A percentile compares a stretch with the other conserved stretches of the same genome.
These are phyloP conservation scores for Bambusicola thoracicus DNA, from an alignment of 2,113 vertebrate species.

Conservation along the genomic window DNA sequence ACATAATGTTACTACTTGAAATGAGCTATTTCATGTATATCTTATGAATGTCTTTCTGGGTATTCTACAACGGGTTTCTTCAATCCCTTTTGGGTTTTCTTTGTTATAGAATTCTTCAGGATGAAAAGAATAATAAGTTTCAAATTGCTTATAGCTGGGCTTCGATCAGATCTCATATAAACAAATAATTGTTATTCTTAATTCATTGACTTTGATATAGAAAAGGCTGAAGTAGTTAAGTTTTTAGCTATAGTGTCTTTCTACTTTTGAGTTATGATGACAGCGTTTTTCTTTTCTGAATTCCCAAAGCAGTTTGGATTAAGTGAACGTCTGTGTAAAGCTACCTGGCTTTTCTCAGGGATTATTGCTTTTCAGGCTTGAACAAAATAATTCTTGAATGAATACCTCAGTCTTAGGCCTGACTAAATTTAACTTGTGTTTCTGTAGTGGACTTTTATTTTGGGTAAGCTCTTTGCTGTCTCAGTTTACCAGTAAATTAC, in stretches of 20 bases:
- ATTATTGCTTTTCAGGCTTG: neutral
- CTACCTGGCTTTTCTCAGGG: neutral
- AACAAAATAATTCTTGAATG: neutral
- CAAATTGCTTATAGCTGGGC: neutral
- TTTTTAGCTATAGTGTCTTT: neutral
- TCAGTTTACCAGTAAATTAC: neutral
- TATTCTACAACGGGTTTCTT: neutral
- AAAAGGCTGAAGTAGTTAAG: neutral
- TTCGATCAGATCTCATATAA: neutral
- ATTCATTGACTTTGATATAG: neutral
- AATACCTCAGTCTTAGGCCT: neutral
- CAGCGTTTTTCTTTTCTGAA: neutral
- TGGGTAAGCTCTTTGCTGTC: neutral
- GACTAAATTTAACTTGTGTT: neutral
- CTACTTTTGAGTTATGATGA: neutral
- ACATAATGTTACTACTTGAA: neutral
- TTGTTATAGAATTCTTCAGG: neutral
- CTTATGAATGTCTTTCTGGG: neutral
- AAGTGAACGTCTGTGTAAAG: neutral
- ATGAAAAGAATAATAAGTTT: constrained; percentile 1
- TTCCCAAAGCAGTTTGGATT: neutral
- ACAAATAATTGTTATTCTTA: neutral
- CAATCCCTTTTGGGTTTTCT: neutral
- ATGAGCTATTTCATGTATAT: neutral
- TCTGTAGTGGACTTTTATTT: neutral